Evolutionary conservation across 2,113 vertebrate species (phyloP), one percentile per base, ranked within the genome.

Genomic region (Numida meleagris): DNA sequence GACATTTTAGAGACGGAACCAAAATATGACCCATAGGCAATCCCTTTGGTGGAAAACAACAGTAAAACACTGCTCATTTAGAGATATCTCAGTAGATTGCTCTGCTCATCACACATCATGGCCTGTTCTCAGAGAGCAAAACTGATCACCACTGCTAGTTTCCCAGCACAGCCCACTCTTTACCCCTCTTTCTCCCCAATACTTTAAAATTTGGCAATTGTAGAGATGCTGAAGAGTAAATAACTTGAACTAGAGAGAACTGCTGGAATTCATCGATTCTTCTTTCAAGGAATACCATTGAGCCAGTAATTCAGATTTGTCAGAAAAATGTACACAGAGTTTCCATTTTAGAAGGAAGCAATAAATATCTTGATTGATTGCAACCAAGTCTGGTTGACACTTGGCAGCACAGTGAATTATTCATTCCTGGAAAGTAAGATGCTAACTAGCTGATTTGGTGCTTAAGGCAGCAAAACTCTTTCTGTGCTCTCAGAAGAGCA

Each of bases 361-460:
- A 91, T 95, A 93, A 94, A 92, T 82, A 75, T 36, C n/a, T 86
- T 94, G 93, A 96, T 75, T 94, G 93, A 96, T 89, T 93, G 86
- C 91, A 77, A 78, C 53, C 83, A 89, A 76, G 76, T 16, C 68
- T 83, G 48, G 86, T 21, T 94, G 91, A 77, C 82, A 77, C 67
- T 89, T 78, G 21, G 46, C 25, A 86, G 66, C 58, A 89, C 55
- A 74, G 82, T 89, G 82, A 90, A 93, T 94, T 90, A 94, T 86
- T 94, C 82, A 89, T 91, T 96, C 89, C 66, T 96, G 82, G 80
- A 94, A 93, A 97, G 91, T 63, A 68, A 76, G 92, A 82, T 61
- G 77, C 82, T 94, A 95, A 93, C 94, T 86, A 93, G 51, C 29
- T 96, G 90, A 92, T 77, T 80, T 33, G 74, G 48, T 83, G 67